A percentile compares a stretch with the other conserved stretches of the same genome.
These are phyloP conservation scores for Pteromalus puparum DNA, from an alignment of 1,140 invertebrate genomes.

Conservation along the genomic window DNA sequence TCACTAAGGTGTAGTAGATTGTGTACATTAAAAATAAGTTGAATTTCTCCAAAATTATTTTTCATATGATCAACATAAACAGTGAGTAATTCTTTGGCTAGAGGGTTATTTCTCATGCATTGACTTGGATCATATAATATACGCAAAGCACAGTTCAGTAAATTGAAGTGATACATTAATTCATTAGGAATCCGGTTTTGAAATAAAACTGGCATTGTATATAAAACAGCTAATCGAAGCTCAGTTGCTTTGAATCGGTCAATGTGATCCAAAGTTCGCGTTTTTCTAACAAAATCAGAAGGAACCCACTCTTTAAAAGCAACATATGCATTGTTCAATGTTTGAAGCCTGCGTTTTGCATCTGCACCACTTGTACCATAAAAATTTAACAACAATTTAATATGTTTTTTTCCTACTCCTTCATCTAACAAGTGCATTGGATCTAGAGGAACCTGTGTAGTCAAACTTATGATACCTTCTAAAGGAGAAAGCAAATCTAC, in stretches of 20 bases:
- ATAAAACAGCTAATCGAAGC: conserved; percentile 72
- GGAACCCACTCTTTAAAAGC: conserved; percentile 56
- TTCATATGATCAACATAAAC: conserved; percentile 55
- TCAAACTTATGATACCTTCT: no score
- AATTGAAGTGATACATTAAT: conserved; percentile 69
- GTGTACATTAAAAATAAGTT: conserved; percentile 58
- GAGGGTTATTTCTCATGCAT: background rate
- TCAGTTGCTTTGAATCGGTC: conserved; percentile 62
- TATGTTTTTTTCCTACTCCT: no score
- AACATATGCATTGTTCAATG: no score
- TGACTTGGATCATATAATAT: conserved; percentile 30
- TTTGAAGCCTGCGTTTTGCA: no score
- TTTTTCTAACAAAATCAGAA: conserved; percentile 69
- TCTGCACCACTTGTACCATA: no score
- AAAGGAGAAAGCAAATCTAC: no score
- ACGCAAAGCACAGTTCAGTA: conserved; percentile 41
- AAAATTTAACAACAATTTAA: no score
- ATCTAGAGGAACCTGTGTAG: no score
- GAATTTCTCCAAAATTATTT: conserved; percentile 48
- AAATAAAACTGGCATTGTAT: conserved; percentile 71
- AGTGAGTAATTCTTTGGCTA: conserved; percentile 45
- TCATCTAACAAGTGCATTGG: no score
- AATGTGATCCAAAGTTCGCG: conserved; percentile 64
- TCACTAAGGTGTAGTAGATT: conserved; percentile 55
- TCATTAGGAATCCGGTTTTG: conserved; percentile 59